A percentile compares a stretch with the other conserved stretches of the same genome.
Conservation (phyloP, 2,888 invertebrate species). For the Linnaemya tessellans region DNA sequence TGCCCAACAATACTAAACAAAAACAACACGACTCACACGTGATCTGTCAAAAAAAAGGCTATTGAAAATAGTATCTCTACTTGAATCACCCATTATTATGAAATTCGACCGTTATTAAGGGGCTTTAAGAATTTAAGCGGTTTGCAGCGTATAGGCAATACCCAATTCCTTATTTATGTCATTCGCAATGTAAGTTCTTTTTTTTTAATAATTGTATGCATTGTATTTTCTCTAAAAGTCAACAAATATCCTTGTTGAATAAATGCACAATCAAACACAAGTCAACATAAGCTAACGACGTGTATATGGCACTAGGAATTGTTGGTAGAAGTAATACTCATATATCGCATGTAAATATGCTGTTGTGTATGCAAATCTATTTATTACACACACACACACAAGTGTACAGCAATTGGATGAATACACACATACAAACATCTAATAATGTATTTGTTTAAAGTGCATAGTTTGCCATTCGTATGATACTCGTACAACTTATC, state of each 20-base stretch:
- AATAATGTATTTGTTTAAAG: not conserved
- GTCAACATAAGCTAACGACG: not conserved
- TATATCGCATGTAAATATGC: slow-evolving; percentile 15
- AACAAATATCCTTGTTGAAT: slow-evolving; percentile 52
- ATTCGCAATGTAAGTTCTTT: slow-evolving; percentile 10
- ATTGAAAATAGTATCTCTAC: too few species aligned
- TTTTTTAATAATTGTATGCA: slow-evolving; percentile 49
- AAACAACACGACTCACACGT: too few species aligned
- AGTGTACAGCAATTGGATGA: too few species aligned
- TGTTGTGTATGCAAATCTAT: slow-evolving; percentile 6
- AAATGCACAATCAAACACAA: slow-evolving; percentile 23
- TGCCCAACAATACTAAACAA: too few species aligned
- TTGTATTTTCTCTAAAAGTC: slow-evolving; percentile 52
- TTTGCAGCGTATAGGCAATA: too few species aligned
- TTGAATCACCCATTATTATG: too few species aligned
- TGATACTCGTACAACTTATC: slow-evolving; percentile 41
- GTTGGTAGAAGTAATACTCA: not conserved
- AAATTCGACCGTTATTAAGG: too few species aligned
- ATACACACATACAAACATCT: not conserved
- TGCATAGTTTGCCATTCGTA: not conserved
- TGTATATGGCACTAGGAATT: not conserved
- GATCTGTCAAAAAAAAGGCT: too few species aligned
- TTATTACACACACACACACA: not conserved
- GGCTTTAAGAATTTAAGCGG: too few species aligned
- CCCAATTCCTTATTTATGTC: not conserved